These are phyloP conservation scores for Puntigrus tetrazona DNA, from an alignment of 2,113 vertebrate species.

Conservation along the genomic window DNA sequence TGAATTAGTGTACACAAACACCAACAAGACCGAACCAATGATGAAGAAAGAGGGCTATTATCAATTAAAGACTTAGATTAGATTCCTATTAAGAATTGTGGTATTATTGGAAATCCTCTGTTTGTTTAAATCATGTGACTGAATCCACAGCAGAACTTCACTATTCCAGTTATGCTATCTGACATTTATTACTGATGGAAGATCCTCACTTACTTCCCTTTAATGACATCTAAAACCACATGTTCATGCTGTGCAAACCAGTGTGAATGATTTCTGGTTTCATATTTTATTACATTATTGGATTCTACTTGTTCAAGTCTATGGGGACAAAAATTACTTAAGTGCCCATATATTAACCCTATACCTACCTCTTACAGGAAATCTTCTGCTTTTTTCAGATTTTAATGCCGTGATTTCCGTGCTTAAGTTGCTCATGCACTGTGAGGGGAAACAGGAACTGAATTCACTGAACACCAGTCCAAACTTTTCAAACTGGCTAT, in stretches of 20 bases:
- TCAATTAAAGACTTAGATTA: too few species aligned
- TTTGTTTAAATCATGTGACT: constrained; percentile 23
- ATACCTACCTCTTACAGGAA: too few species aligned
- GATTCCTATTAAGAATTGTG: neutral
- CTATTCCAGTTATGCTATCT: constrained; percentile 59
- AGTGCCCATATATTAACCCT: too few species aligned
- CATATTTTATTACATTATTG: neutral
- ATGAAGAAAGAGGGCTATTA: neutral
- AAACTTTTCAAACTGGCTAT: too few species aligned
- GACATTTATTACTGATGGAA: constrained; percentile 57
- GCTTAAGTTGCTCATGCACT: too few species aligned
- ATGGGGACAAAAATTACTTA: too few species aligned
- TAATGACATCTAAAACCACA: neutral
- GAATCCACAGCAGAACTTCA: neutral
- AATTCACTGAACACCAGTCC: too few species aligned
- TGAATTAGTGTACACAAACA: neutral
- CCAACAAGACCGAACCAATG: neutral
- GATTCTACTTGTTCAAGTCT: neutral
- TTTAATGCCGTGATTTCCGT: too few species aligned
- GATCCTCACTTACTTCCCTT: constrained; percentile 62
- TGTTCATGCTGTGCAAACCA: neutral
- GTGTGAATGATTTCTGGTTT: neutral
- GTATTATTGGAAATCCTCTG: constrained; percentile 12
- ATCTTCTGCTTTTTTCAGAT: too few species aligned
- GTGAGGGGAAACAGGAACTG: too few species aligned